phyloP scores from a whole-genome alignment of 2,888 invertebrate genomes.

The Meganola albula region DNA sequence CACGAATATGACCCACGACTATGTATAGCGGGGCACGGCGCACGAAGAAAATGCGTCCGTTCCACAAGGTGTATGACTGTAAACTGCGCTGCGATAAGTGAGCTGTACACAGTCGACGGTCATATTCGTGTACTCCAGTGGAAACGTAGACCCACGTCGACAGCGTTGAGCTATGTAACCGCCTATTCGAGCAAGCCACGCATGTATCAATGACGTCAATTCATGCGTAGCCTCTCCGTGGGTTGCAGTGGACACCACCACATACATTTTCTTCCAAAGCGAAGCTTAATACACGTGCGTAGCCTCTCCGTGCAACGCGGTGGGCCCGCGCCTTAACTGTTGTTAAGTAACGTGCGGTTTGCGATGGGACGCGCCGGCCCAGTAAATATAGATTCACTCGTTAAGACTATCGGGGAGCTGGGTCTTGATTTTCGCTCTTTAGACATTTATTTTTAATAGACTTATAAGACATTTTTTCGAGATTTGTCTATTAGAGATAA shows the following conservation, averaged over 20 bases:
- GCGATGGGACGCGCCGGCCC: too few relatives aligned
- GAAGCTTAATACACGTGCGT: slow-evolving; percentile 7
- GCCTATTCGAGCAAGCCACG: slow-evolving; percentile 7
- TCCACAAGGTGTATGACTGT: slow-evolving; percentile 8
- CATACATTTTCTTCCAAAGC: slow-evolving; percentile 8
- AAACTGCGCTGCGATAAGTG: slow-evolving; percentile 3
- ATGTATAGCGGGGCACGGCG: too few relatives aligned
- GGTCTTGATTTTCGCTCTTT: too few relatives aligned
- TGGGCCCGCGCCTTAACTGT: slow-evolving; percentile 2
- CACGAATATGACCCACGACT: too few relatives aligned
- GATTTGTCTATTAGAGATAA: too few relatives aligned
- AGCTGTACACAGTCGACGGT: slow-evolving; percentile 1
- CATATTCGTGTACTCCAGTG: slow-evolving; percentile 2
- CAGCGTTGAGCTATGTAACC: slow-evolving; percentile 6
- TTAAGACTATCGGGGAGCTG: too few relatives aligned
- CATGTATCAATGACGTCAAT: slow-evolving; percentile 4
- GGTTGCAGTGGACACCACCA: slow-evolving; percentile 10
- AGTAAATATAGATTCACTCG: too few relatives aligned
- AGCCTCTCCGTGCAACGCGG: slow-evolving; percentile 3
- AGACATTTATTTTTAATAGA: too few relatives aligned
- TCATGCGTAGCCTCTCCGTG: slow-evolving; percentile 7
- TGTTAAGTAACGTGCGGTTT: too few relatives aligned
- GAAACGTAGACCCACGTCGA: slow-evolving; percentile 5
- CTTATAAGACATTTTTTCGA: too few relatives aligned
- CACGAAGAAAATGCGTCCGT: slow-evolving; percentile 12